Base-by-base conservation (phyloP, 2,888 invertebrate species). In the Epistrophe eligans region DNA sequence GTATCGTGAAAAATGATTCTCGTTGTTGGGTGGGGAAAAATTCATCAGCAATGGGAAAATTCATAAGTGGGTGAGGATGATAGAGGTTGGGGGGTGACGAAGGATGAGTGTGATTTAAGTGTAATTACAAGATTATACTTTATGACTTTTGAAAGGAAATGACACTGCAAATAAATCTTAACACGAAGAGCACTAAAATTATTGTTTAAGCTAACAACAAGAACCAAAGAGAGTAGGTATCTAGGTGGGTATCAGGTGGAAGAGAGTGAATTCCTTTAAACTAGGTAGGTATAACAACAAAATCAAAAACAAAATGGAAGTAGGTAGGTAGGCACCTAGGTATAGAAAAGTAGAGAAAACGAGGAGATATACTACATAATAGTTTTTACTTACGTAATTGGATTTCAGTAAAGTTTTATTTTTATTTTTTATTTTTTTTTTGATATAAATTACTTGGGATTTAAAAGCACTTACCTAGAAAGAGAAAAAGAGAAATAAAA, bases 401-500 rank as follows among this genome's bases (percentile, higher is more conserved):
- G 55, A 45, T 71, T 58, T 43, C 17, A 66, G 15, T 64, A 40
- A 17, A n/a, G 35, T 8, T 35, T 28, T 58, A 10, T 48, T 57
- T 28, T 28, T 28, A 19, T 4, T 58, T 35, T 4, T 58, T 35
- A 15, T 58, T n/a, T 58, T 17, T 19, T 57, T 43, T 17, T 71
- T 58, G 7, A 17, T 5, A 50, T 17, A 32, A 67, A 50, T 67
- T 28, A 55, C 43, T 66, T 58, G n/a, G 38, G 45, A 35, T 64
- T 74, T 35, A 74, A 70, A 60, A 73, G 58, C 55, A 81, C 85
- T 85, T 85, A 85, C 85, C 85, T 85, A 62, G 9, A 85, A 85
- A 74, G 52, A 72, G 38, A 81, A 50, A 52, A 24, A 50, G 5
- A 4, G 67, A 58, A 32, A 35, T 9, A 35, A 28, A n/a, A 35